Base-by-base conservation (phyloP, 2,888 invertebrate species). In the Eucriotettix oculatus region DNA sequence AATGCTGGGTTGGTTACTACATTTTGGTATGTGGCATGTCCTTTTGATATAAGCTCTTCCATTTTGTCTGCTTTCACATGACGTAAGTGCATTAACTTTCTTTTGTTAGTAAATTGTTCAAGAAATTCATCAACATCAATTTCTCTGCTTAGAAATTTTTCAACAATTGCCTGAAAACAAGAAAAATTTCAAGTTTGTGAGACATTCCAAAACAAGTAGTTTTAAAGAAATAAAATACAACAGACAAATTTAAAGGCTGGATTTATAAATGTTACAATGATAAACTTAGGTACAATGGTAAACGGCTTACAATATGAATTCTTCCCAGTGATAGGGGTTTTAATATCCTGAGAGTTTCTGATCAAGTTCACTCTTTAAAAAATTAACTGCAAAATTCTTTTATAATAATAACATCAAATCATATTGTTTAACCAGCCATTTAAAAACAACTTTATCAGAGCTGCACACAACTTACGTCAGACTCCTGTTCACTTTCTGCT, bases 61-160 rank as follows among this genome's bases (percentile, higher is more conserved):
- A 98, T 85, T 76, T 97, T 96, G 65, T 98, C 97, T 0, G 91
- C 85, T 76, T 97, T 97, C 12, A 96, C 86, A 70, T 90, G 86
- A 57, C 94, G 79, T 64, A 85, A 71, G 71, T 93, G 92, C 78
- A 90, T 87, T 48, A 82, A 70, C 68, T 85, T 84, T 55, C 97
- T 81, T 63, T 82, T 79, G 0, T 81, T 79, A 61, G 89, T 78
- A 73, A 94, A 98, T 61, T 88, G 82, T 62, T 90, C 88, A 9
- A 96, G 74, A 71, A 96, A 98, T 62, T 84, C 82, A 17, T 96
- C 97, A 1, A 82, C 74, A 57, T 79, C 76, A 10, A 87, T 77
- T 70, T 83, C 82, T 10, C 84, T 85, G 14, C 84, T 81, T 48
- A 92, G 77, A 69, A 96, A 94, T 65, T 85, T 81, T 68, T 90